Evolutionary conservation across 2,888 invertebrate genomes (phyloP).

Genomic region (Cremastinae sp.): DNA sequence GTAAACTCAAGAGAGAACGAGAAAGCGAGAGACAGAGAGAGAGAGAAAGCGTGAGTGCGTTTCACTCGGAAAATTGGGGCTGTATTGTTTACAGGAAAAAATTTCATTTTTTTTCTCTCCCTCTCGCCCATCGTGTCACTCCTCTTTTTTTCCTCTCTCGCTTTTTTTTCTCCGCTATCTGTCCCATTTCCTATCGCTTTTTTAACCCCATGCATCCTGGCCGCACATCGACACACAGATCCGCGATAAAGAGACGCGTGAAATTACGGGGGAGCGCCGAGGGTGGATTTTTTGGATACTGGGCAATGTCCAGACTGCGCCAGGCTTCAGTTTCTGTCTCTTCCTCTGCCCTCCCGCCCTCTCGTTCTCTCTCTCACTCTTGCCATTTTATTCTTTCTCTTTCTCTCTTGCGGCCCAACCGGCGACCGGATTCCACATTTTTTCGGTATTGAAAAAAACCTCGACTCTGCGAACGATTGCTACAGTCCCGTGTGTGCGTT

Average conservation of each 20-base stretch:
- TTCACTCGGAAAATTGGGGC: constrained; percentile 57
- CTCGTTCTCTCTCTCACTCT: background rate
- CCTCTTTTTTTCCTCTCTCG: background rate
- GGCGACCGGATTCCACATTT: background rate
- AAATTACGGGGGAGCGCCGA: constrained; percentile 42
- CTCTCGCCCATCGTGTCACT: background rate
- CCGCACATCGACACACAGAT: constrained; percentile 33
- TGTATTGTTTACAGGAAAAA: constrained; percentile 58
- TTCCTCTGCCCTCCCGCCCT: constrained; percentile 2
- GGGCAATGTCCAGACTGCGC: constrained; percentile 22
- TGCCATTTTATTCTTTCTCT: background rate
- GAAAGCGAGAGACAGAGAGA: constrained; percentile 7
- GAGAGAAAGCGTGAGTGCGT: constrained; percentile 13
- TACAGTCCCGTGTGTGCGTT: constrained; percentile 2
- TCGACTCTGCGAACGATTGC: constrained; percentile 36
- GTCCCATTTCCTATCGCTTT: constrained; percentile 19
- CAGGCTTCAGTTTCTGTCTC: constrained; percentile 1
- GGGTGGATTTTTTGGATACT: constrained; percentile 27
- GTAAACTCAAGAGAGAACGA: background rate
- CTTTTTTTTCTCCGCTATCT: constrained; percentile 17
- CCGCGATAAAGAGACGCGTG: constrained; percentile 47
- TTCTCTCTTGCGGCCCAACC: background rate
- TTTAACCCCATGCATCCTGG: background rate
- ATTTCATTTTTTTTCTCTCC: constrained; percentile 51
- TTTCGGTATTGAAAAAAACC: constrained; percentile 32